Conservation (phyloP, 2,888 invertebrate species). For the Smittia aterrima region DNA sequence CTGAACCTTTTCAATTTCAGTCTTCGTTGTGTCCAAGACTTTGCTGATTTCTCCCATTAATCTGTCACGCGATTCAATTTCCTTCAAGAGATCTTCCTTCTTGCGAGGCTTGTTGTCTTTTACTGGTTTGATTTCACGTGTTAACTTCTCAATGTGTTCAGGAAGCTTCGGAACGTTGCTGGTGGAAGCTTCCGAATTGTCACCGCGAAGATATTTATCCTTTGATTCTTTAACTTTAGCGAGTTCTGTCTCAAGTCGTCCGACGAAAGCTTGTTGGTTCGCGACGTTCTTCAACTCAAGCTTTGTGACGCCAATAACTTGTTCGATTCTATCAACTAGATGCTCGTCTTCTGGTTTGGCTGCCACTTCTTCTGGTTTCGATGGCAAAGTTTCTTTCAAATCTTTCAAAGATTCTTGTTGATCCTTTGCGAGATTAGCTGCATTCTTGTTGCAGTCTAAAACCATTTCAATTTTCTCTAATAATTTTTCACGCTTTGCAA, state of each 20-base stretch:
- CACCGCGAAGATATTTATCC: conserved; percentile 18
- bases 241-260: conserved; percentile 16
- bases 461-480: conserved; percentile 33
- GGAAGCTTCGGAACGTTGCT: neutral
- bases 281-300: conserved; percentile 23
- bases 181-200: neutral
- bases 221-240: conserved; percentile 34
- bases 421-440: neutral
- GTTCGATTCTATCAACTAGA: conserved; percentile 30
- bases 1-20: conserved; percentile 35
- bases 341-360: neutral
- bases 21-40: conserved; percentile 27
- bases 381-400: neutral
- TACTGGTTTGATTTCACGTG: conserved; percentile 5
- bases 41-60: conserved; percentile 34
- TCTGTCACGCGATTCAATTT: conserved; percentile 29
- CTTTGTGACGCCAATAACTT: conserved; percentile 36
- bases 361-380: neutral
- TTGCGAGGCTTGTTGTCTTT: conserved; percentile 11
- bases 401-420: conserved; percentile 29
- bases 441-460: conserved; percentile 30
- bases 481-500: conserved; percentile 33
- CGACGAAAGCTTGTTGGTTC: conserved; percentile 31
- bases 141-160: conserved; percentile 25
- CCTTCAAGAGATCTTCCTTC: conserved; percentile 33